These are phyloP conservation scores for Lepus timidus DNA, from an alignment of 2,113 vertebrate species.

Conservation along the genomic window DNA sequence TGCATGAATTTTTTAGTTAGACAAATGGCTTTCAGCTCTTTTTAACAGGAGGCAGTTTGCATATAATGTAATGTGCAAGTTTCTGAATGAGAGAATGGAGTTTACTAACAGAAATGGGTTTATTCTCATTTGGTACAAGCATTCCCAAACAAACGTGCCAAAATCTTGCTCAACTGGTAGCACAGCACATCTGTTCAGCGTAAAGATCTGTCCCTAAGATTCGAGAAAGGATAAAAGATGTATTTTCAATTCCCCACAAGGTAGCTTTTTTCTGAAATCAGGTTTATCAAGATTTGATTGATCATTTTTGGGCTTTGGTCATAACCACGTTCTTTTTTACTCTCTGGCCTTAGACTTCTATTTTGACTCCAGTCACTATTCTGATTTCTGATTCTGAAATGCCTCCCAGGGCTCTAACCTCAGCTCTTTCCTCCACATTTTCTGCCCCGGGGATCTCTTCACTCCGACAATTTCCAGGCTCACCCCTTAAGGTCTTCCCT, in stretches of 20 bases:
- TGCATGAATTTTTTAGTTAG: not conserved
- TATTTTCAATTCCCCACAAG: not conserved
- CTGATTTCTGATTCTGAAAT: not conserved
- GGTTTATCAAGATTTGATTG: not conserved
- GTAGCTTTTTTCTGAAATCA: conserved; percentile 38
- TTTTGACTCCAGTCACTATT: not conserved
- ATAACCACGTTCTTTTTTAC: not conserved
- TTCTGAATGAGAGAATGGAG: conserved; percentile 42
- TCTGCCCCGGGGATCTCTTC: not conserved
- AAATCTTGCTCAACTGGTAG: not conserved
- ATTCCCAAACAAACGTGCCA: not conserved
- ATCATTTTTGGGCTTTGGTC: not conserved
- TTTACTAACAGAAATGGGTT: not conserved
- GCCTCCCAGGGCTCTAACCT: not conserved
- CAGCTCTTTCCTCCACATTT: not conserved
- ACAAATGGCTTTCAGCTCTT: conserved; percentile 27
- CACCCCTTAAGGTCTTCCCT: not conserved
- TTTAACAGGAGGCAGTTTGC: not conserved
- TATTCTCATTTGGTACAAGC: not conserved
- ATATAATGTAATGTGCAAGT: not conserved
- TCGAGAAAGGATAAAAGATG: not conserved
- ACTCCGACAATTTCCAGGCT: not conserved
- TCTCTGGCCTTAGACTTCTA: not conserved
- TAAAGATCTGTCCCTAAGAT: not conserved
- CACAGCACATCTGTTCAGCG: not conserved